Evolutionary conservation across 2,888 invertebrate genomes (phyloP).

Genomic region (Laspeyria flexula): DNA sequence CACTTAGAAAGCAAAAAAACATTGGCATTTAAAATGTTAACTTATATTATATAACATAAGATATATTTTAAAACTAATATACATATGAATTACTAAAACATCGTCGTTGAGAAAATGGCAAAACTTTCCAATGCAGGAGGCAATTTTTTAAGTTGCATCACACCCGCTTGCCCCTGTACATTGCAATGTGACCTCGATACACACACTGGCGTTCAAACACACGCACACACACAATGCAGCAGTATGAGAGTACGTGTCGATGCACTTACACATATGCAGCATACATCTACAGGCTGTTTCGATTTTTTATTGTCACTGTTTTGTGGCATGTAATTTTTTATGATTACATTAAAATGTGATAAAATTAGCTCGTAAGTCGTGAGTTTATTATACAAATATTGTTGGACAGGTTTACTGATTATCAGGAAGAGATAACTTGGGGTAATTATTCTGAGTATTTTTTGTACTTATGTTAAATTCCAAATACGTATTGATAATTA

Average conservation of each 20-base stretch:
- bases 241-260: slow-evolving; percentile 56
- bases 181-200: slow-evolving; percentile 80
- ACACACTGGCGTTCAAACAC: slow-evolving; percentile 55
- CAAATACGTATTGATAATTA: background rate
- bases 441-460: slow-evolving; percentile 16
- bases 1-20: background rate
- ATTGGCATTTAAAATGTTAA: background rate
- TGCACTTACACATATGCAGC: slow-evolving; percentile 56
- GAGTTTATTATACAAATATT: slow-evolving; percentile 45
- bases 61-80: slow-evolving; percentile 38
- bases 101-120: slow-evolving; percentile 40
- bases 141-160: slow-evolving; percentile 67
- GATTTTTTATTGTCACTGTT: slow-evolving; percentile 47
- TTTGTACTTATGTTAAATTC: background rate
- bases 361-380: slow-evolving; percentile 43
- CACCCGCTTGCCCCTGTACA: slow-evolving; percentile 59
- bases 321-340: slow-evolving; percentile 33
- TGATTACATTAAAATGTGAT: slow-evolving; percentile 44
- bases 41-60: background rate
- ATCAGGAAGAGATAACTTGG: slow-evolving; percentile 36
- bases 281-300: slow-evolving; percentile 59
- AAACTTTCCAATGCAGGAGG: slow-evolving; percentile 63
- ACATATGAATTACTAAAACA: slow-evolving; percentile 36
- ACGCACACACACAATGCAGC: slow-evolving; percentile 41
- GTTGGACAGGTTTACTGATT: slow-evolving; percentile 31